phyloP scores from a whole-genome alignment of 2,113 vertebrate genomes.

The Proterorhinus semilunaris region DNA sequence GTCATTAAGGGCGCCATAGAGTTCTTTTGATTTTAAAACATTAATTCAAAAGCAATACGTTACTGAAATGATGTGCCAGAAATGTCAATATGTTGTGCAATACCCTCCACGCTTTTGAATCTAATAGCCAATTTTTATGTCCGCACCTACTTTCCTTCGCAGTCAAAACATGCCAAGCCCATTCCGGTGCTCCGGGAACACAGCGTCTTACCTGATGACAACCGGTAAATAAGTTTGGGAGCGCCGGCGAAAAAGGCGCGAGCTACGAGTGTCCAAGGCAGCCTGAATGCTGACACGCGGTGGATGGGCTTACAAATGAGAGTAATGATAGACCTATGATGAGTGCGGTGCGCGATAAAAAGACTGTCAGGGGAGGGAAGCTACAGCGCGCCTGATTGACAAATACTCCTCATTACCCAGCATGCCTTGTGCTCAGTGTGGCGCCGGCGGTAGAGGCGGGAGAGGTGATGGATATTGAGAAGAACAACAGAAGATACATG shows the following conservation, averaged over 20 bases:
- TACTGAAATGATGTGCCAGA: background rate
- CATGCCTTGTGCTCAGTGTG: slow-evolving; percentile 49
- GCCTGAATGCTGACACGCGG: slow-evolving; percentile 30
- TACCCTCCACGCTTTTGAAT: background rate
- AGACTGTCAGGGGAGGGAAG: slow-evolving; percentile 32
- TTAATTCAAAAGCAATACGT: background rate
- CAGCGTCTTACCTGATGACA: slow-evolving; percentile 47
- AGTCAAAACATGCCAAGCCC: slow-evolving; percentile 58
- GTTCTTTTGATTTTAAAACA: background rate
- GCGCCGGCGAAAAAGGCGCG: slow-evolving; percentile 33
- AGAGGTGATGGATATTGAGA: slow-evolving; percentile 26
- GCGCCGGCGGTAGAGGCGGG: slow-evolving; percentile 34
- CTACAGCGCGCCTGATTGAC: slow-evolving; percentile 56
- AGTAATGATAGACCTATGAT: slow-evolving; percentile 45
- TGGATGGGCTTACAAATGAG: slow-evolving; percentile 53
- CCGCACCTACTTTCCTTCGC: slow-evolving; percentile 46
- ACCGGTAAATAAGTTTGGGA: slow-evolving; percentile 52
- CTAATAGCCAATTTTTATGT: slow-evolving; percentile 44
- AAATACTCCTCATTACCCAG: slow-evolving; percentile 63
- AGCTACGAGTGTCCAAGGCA: slow-evolving; percentile 25
- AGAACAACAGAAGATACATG: background rate
- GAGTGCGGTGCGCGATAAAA: slow-evolving; percentile 33
- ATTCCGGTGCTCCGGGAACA: slow-evolving; percentile 50
- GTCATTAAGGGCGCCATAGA: background rate
- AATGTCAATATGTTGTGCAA: background rate